Evolutionary conservation across 1,140 invertebrate genomes (phyloP), one percentile per base, ranked within the genome.

Genomic region (Ceratina calcarata): DNA sequence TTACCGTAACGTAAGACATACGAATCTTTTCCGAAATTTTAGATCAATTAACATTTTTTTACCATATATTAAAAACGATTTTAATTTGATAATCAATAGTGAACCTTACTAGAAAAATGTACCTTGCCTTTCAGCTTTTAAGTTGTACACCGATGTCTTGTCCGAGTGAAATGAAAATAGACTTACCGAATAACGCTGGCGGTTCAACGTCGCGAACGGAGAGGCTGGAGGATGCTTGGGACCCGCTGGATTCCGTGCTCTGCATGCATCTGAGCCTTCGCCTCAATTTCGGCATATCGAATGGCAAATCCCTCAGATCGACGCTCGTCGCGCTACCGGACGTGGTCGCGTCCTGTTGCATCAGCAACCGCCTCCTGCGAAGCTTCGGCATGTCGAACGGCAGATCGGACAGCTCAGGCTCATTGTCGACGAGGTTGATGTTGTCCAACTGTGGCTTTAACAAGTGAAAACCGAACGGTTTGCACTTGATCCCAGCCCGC

Each of bases 331-430:
- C 95, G 84, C 95, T 96, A 55, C 95, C 94, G 18, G 95, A 96
- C 51, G 96, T 96, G 61, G 95, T 95, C 12, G 94, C 94, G 57
- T 94, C 94, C 82, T 95, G 92, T 62, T 93, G 91, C 87, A 92
- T 89, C 20, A 93, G 87, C 22, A 93, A 90, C 80, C 96, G 94
- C 90, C 95, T 94, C 64, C 97, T 94, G 61, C 96, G 93, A 69
- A 98, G 91, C 89, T 98, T 98, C n/a, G 97, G 97, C 96, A 97
- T 97, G 83, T 98, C 97, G 86, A 97, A 98, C 0, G 97, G 97
- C 75, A 97, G 93, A 92, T 97, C 96, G 22, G 94, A 94, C 45
- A 97, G 93, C 85, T 96, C 96, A 20, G 93, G 92, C 64, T 94
- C 92, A 84, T 90, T 92, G 83, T 90, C 90, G 78, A 87, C 89